Evolutionary conservation across 1,140 invertebrate genomes (phyloP), one percentile per base, ranked within the genome.

Genomic region (Eupeodes corollae): DNA sequence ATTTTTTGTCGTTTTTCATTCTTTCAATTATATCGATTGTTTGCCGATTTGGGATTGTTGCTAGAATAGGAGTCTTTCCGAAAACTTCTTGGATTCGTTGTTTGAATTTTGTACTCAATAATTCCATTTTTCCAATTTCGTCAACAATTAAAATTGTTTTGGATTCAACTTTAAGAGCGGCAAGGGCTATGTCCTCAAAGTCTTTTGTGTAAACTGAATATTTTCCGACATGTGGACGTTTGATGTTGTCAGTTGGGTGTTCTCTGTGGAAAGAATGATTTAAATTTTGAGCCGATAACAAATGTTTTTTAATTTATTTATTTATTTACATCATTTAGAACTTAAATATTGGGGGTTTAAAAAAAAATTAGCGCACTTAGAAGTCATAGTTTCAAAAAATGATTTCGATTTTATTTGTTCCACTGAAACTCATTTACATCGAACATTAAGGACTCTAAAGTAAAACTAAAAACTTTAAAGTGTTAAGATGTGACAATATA

Each of bases 41-140:
- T 15, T 41, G 32, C 6, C 37, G 31, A 18, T 57, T 46, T 10
- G 79, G 78, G 49, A 80, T 74, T 5, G 78, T 80, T 9, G 75
- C 75, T 15, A 80, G 53, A 16, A 81, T 63, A 2, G 26, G 44
- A 9, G 14, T 12, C 14, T 47, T 21, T 13, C 52, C 50, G 13
- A 58, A 50, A 46, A 76, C 66, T 32, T 67, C 54, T 18, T 62
- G 53, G 0, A 77, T 60, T 12, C 52, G 43, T 14, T 56, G 45
- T 42, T 72, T 54, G 58, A 83, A 82, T 40, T 61, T 61, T 41
- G 71, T 58, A 53, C 79, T 81, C 35, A 78, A 78, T 33, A 79
- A 51, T 62, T 83, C 79, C 79, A 83, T 82, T 69, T 82, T 82
- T 14, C 80, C 80, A 47, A 83, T 77, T 63, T 83, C 80, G 64